phyloP scores from a whole-genome alignment of 53 echinoderm and acorn worm genomes.

The Stichopus horrens region DNA sequence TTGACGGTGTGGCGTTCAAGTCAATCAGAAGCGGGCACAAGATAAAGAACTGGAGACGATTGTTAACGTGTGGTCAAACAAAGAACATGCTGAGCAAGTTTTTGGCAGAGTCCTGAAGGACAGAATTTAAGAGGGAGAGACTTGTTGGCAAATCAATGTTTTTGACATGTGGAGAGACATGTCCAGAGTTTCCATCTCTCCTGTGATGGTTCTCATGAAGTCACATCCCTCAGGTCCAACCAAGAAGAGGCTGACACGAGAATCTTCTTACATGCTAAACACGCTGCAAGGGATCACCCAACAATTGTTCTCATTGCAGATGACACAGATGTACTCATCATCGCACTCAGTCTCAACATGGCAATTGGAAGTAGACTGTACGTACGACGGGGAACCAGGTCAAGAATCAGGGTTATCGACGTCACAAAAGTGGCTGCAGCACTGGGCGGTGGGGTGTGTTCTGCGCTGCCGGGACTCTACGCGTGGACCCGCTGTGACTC shows the following conservation, averaged over 20 bases:
- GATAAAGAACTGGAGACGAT: constrained; percentile 41
- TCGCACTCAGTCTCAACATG: constrained; percentile 3
- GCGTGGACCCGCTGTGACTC: constrained; percentile 56
- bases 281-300: background rate
- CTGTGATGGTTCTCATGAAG: constrained; percentile 14
- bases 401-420: constrained; percentile 43
- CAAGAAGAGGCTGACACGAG: constrained; percentile 65
- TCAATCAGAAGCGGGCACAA: constrained; percentile 31
- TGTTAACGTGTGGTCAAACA: background rate
- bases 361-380: constrained; percentile 16
- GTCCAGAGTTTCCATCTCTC: constrained; percentile 28
- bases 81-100: constrained; percentile 20
- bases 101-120: background rate
- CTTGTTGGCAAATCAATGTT: constrained; percentile 17
- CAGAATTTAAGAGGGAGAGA: background rate
- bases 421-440: constrained; percentile 41
- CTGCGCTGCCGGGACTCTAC: constrained; percentile 49
- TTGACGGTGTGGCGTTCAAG: background rate
- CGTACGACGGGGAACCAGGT: constrained; percentile 41
- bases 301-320: background rate
- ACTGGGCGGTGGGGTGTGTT: constrained; percentile 36
- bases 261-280: constrained; percentile 43
- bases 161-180: constrained; percentile 37
- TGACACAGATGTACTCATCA: constrained; percentile 51
- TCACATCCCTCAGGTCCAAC: background rate